Conservation (phyloP, 2,797 vertebrate genomes). For the Falco cherrug region DNA sequence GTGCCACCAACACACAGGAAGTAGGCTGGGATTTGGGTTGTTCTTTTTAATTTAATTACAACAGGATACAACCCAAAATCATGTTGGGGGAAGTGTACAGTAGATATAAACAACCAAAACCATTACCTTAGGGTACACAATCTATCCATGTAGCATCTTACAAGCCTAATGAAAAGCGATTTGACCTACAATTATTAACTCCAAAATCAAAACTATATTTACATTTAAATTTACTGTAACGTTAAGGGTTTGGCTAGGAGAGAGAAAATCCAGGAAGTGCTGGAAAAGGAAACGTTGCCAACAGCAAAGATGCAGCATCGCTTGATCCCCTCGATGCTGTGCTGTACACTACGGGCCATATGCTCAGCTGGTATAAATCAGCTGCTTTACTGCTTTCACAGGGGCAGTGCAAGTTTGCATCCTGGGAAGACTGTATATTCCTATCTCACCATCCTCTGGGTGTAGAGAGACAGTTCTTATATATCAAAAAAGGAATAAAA, state of each 20-base stretch:
- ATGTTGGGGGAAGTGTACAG: slow-evolving; percentile 40
- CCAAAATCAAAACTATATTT: slow-evolving; percentile 55
- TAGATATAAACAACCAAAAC: slow-evolving; percentile 62
- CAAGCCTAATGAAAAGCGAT: slow-evolving; percentile 62
- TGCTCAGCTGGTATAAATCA: slow-evolving; percentile 26
- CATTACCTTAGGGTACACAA: slow-evolving; percentile 58
- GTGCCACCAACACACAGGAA: slow-evolving; percentile 69
- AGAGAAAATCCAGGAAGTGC: slow-evolving; percentile 13
- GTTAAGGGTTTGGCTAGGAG: slow-evolving; percentile 6
- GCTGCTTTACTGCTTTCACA: not conserved
- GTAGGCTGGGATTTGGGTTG: not conserved
- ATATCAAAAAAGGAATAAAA: not conserved
- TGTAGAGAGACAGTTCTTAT: not conserved
- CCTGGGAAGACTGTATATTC: not conserved
- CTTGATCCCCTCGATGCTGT: not conserved
- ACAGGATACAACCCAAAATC: slow-evolving; percentile 62
- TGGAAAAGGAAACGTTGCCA: slow-evolving; percentile 11
- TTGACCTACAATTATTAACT: slow-evolving; percentile 60
- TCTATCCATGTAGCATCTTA: slow-evolving; percentile 44
- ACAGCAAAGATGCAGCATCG: not conserved
- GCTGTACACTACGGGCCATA: not conserved
- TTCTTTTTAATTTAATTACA: slow-evolving; percentile 53
- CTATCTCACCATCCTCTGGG: not conserved
- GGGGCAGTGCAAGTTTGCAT: not conserved
- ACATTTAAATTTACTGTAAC: slow-evolving; percentile 52